A percentile compares a stretch with the other conserved stretches of the same genome.
Evolutionary conservation across 2,888 invertebrate species (phyloP).

Genomic region (Lagria hirta): DNA sequence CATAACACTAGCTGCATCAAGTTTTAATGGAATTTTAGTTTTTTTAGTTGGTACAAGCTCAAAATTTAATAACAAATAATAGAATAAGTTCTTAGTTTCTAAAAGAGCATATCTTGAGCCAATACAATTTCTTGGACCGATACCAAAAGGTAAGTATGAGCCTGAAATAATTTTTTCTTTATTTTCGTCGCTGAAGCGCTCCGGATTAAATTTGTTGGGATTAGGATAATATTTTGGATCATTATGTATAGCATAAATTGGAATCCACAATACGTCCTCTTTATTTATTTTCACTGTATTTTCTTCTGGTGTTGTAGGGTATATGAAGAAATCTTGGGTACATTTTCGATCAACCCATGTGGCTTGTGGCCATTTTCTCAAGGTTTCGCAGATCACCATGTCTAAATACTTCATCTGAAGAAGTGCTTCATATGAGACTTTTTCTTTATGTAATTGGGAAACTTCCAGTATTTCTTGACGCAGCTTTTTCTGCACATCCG

Average conservation of each 20-base stretch:
- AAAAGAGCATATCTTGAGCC: constrained; percentile 36
- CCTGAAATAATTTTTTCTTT: constrained; percentile 56
- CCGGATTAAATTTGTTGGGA: constrained; percentile 57
- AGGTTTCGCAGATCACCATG: constrained; percentile 46
- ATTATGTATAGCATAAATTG: constrained; percentile 57
- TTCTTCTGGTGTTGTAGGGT: constrained; percentile 46
- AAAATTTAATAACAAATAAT: constrained; percentile 27
- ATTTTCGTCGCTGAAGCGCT: constrained; percentile 59
- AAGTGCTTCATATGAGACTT: constrained; percentile 37
- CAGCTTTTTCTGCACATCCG: constrained; percentile 59
- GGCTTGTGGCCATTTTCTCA: constrained; percentile 57
- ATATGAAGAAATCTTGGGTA: constrained; percentile 54
- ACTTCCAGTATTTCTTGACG: constrained; percentile 58
- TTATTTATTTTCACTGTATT: constrained; percentile 46
- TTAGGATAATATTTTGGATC: constrained; percentile 60
- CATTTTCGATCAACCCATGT: constrained; percentile 55
- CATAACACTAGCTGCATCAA: constrained; percentile 13
- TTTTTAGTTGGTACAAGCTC: constrained; percentile 28
- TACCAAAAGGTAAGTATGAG: constrained; percentile 59
- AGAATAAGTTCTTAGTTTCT: constrained; percentile 29
- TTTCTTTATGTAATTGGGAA: constrained; percentile 26
- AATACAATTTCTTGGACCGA: constrained; percentile 50
- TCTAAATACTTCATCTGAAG: constrained; percentile 42
- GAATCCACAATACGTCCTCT: constrained; percentile 56
- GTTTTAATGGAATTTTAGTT: constrained; percentile 29